Percentiles rank a stretch among this genome's conserved stretches.
Evolutionary conservation across 1,140 invertebrate genomes (phyloP).

Genomic region (Drosophila elegans): DNA sequence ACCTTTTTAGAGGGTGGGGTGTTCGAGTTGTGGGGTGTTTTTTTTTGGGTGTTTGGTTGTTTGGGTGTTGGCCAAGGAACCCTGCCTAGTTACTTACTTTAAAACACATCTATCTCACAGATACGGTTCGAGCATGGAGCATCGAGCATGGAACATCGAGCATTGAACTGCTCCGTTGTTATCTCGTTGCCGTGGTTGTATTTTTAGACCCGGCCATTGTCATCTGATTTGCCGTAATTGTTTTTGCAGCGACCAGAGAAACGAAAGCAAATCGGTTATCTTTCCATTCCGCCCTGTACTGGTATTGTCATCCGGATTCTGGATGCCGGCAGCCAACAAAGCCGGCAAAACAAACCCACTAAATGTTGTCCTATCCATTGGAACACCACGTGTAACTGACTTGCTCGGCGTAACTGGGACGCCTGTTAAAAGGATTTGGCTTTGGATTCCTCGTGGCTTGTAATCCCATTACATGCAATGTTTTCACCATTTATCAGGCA

Average conservation of each 20-base stretch:
- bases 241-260: conserved; percentile 11
- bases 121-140: not conserved
- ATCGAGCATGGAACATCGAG: too few relatives aligned
- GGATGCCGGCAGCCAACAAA: not conserved
- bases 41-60: conserved; percentile 1
- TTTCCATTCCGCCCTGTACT: not conserved
- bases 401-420: too few relatives aligned
- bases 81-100: conserved; percentile 52
- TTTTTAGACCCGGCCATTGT: conserved; percentile 20
- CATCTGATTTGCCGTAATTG: conserved; percentile 26
- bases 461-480: conserved; percentile 5
- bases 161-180: conserved; percentile 5
- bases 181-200: conserved; percentile 8
- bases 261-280: conserved; percentile 14
- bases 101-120: conserved; percentile 47
- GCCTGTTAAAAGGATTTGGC: conserved; percentile 3
- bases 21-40: too few relatives aligned
- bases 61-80: not conserved
- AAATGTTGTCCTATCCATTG: not conserved
- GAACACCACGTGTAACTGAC: not conserved
- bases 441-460: conserved; percentile 6
- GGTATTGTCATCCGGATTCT: conserved; percentile 6
- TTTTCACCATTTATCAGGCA: too few relatives aligned
- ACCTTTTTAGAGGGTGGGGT: not conserved
- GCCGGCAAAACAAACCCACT: conserved; percentile 6